These are phyloP conservation scores for Oscheius onirici DNA, from an alignment of 2,888 invertebrate species.

Conservation along the genomic window DNA sequence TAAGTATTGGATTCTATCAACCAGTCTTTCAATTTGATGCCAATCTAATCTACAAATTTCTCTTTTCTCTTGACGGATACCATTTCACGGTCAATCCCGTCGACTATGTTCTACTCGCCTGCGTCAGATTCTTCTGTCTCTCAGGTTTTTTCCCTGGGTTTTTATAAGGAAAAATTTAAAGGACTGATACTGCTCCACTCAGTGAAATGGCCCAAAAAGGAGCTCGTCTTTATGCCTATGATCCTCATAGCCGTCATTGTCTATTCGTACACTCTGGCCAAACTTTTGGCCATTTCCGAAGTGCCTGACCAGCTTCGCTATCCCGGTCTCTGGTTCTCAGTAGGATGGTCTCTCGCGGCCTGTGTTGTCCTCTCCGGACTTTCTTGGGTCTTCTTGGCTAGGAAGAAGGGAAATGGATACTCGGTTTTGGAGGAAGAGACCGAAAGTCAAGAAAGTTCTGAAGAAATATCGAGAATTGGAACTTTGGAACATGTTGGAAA, in stretches of 20 bases:
- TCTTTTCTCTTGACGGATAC: conserved; percentile 34
- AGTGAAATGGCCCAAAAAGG: neutral
- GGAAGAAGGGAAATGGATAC: neutral
- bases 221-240: conserved; percentile 28
- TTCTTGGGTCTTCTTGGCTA: conserved; percentile 47
- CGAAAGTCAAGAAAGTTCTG: neutral
- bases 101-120: conserved; percentile 39
- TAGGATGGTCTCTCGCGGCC: conserved; percentile 46
- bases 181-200: neutral
- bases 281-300: conserved; percentile 66
- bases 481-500: conserved; percentile 54
- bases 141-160: neutral
- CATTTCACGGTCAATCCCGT: conserved; percentile 34
- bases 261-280: conserved; percentile 56
- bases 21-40: conserved; percentile 20
- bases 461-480: neutral
- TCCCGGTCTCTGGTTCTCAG: conserved; percentile 56
- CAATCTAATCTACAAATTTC: conserved; percentile 17
- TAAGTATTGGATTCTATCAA: conserved; percentile 26
- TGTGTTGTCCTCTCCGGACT: conserved; percentile 31
- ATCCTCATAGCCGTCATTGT: conserved; percentile 37
- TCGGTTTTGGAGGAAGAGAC: neutral
- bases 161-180: neutral
- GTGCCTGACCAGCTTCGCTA: conserved; percentile 45
- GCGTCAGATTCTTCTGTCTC: conserved; percentile 13